Evolutionary conservation across 1,140 invertebrate species (phyloP).

Genomic region (Sminthurides bifidus): DNA sequence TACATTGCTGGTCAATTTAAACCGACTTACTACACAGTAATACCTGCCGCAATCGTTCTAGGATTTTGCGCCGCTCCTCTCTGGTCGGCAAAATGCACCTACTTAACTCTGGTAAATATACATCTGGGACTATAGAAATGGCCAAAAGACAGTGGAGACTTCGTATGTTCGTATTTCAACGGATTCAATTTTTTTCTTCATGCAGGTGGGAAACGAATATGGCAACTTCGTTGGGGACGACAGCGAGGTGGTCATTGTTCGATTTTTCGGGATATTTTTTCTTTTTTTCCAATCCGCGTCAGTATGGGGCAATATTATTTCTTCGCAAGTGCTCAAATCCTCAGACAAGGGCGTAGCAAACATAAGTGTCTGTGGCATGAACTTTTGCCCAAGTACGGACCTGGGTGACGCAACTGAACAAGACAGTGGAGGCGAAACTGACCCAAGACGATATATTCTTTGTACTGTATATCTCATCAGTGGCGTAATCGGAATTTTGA

Average conservation of each 20-base stretch:
- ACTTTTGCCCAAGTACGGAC: slow-evolving; percentile 55
- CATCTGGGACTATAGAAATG: slow-evolving; percentile 36
- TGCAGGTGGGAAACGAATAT: slow-evolving; percentile 68
- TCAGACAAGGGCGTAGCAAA: no score
- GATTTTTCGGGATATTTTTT: slow-evolving; percentile 98
- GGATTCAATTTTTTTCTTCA: no score
- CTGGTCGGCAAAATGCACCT: slow-evolving; percentile 93
- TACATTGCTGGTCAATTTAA: slow-evolving; percentile 91
- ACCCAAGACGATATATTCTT: background rate
- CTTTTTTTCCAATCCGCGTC: slow-evolving; percentile 74
- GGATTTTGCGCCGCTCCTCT: slow-evolving; percentile 86
- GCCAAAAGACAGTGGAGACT: slow-evolving; percentile 73
- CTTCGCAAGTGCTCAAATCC: slow-evolving; percentile 78
- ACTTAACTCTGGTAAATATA: slow-evolving; percentile 61
- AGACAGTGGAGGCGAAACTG: background rate
- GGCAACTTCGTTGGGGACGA: slow-evolving; percentile 74
- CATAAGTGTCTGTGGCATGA: slow-evolving; percentile 69
- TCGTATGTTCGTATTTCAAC: no score
- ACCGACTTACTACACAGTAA: slow-evolving; percentile 73
- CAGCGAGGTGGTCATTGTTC: slow-evolving; percentile 76
- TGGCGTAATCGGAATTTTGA: slow-evolving; percentile 34
- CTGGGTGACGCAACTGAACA: background rate
- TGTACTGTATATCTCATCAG: slow-evolving; percentile 8
- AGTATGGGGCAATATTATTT: slow-evolving; percentile 68
- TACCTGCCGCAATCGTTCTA: slow-evolving; percentile 78